Evolutionary conservation across 2,888 invertebrate species (phyloP), one percentile per base, ranked within the genome.

Genomic region (Eucera pruinosa): DNA sequence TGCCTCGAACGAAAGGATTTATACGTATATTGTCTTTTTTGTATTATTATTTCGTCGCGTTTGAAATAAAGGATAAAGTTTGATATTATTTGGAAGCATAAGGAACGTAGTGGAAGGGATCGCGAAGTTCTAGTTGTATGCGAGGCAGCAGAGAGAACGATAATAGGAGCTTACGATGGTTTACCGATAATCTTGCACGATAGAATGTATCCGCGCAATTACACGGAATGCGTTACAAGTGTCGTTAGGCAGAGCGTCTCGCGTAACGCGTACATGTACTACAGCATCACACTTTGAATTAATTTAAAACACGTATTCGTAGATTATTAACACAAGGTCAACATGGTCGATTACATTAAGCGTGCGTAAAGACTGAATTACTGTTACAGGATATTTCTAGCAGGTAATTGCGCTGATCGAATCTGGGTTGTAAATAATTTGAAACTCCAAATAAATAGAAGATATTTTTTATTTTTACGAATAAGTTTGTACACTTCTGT

Each of bases 401-500:
- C 64, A 58, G 70, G 66, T 78, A 68, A 70, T 74, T 73, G 60
- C 58, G 61, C 69, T 62, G 68, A 65, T 62, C 61, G 33, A 64
- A 69, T 74, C 57, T 70, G 80, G 58, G 68, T 75, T 78, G 70
- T 85, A 85, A 82, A 82, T 69, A 78, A 71, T 68, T 81, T 57
- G n/a, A 69, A 66, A 78, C 57, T 67, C 66, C 60, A 75, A 80
- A 85, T 86, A 86, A 86, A 86, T 86, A 86, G 86, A 84, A 82
- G 85, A 84, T 81, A 61, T 86, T 83, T 87, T 88, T 86, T 84
- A 82, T 86, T 87, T 88, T 88, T 85, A 88, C 85, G 82, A 87
- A 89, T 89, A 86, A 86, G 87, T 89, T 89, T 89, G 89, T 89
- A 89, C 89, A 89, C 82, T 88, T 84, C 80, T 83, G 85, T 89